Conservation (phyloP, 2,888 invertebrate species). For the Cremastinae sp. region DNA sequence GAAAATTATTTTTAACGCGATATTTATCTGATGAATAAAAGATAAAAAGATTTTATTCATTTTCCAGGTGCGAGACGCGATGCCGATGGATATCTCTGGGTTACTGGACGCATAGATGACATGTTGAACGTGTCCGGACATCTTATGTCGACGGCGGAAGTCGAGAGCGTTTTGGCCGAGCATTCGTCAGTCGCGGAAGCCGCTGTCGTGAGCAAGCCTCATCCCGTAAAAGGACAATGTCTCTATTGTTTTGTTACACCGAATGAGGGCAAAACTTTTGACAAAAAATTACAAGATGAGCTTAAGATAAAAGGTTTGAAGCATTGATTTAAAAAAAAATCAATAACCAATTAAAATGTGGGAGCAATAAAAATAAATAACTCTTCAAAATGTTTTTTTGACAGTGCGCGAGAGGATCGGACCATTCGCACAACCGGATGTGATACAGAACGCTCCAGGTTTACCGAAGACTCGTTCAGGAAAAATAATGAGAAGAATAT, state of each 20-base stretch:
- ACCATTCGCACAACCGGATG: constrained; percentile 97
- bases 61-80: constrained; percentile 92
- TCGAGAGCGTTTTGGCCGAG: constrained; percentile 90
- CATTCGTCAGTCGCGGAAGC: constrained; percentile 93
- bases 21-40: not conserved
- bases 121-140: constrained; percentile 99
- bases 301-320: constrained; percentile 83
- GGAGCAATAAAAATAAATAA: not conserved
- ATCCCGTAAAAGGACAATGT: constrained; percentile 97
- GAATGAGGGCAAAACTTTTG: constrained; percentile 88
- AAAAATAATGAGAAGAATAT: constrained; percentile 97
- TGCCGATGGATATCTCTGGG: constrained; percentile 96
- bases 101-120: constrained; percentile 98
- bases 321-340: not conserved
- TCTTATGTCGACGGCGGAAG: constrained; percentile 97
- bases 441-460: constrained; percentile 95
- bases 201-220: constrained; percentile 97
- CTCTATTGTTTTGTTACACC: constrained; percentile 98
- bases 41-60: not conserved
- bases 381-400: constrained; percentile 44
- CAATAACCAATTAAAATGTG: not conserved
- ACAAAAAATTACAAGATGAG: constrained; percentile 86
- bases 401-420: constrained; percentile 95
- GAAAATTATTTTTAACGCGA: not conserved
- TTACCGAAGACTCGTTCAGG: constrained; percentile 98